Evolutionary conservation across 2,113 vertebrate genomes (phyloP).

Genomic region (Seriola dumerili): DNA sequence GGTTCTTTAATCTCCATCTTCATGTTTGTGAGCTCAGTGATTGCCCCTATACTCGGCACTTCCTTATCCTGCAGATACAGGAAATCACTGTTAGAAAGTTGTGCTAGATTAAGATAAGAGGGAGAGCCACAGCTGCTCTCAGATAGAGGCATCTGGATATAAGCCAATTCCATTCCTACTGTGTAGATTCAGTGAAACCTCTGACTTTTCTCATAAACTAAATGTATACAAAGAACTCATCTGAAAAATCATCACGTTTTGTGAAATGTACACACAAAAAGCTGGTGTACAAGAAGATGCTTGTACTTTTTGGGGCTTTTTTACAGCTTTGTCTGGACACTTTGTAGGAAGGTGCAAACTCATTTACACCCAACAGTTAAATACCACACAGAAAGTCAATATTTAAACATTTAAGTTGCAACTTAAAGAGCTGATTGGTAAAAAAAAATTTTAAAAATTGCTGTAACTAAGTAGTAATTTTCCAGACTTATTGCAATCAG

Average conservation of each 20-base stretch:
- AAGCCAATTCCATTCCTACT: constrained; percentile 21
- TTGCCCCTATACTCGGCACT: constrained; percentile 48
- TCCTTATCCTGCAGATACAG: constrained; percentile 65
- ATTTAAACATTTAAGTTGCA: constrained; percentile 8
- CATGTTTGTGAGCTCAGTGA: constrained; percentile 41
- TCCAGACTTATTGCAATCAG: neutral
- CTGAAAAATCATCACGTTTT: neutral
- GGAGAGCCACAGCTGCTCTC: constrained; percentile 25
- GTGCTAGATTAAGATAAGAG: constrained; percentile 57
- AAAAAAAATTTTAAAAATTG: neutral
- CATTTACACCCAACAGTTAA: constrained; percentile 40
- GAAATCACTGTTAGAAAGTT: constrained; percentile 68
- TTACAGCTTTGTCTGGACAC: constrained; percentile 1
- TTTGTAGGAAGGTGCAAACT: constrained; percentile 39
- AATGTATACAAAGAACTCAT: neutral
- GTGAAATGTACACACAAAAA: neutral
- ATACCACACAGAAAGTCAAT: constrained; percentile 45
- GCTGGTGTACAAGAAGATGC: neutral
- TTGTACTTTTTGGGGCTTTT: neutral
- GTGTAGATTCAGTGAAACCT: neutral
- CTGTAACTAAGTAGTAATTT: neutral
- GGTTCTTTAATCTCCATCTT: constrained; percentile 42
- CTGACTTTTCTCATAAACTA: neutral
- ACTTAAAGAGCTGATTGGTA: neutral
- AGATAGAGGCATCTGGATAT: constrained; percentile 54